Percentiles rank a stretch among this genome's conserved stretches.
Conservation (phyloP, 1,140 invertebrate genomes). For the Aculops lycopersici region DNA sequence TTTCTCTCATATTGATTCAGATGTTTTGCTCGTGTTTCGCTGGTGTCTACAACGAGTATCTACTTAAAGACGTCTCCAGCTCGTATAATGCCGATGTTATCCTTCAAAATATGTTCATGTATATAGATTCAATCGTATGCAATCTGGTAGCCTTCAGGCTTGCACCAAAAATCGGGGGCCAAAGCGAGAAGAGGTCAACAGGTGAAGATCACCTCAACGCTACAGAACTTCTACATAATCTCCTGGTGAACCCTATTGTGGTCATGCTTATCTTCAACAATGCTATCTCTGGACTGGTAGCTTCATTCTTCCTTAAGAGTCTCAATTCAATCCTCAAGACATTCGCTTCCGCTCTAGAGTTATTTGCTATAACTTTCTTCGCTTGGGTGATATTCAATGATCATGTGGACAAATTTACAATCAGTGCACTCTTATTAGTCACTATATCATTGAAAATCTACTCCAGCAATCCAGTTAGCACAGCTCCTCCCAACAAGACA, state of each 20-base stretch:
- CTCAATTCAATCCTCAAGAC: slow-evolving; percentile 85
- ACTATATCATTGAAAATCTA: slow-evolving; percentile 51
- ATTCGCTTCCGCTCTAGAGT: slow-evolving; percentile 68
- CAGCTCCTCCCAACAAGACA: background rate
- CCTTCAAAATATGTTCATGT: slow-evolving; percentile 83
- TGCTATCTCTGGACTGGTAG: slow-evolving; percentile 60
- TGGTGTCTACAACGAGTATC: slow-evolving; percentile 80
- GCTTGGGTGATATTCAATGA: slow-evolving; percentile 63
- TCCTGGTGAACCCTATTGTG: slow-evolving; percentile 27
- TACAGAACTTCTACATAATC: slow-evolving; percentile 16
- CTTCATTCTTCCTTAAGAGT: slow-evolving; percentile 63
- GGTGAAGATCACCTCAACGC: slow-evolving; percentile 3
- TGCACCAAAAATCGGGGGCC: slow-evolving; percentile 12
- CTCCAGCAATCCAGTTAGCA: slow-evolving; percentile 45
- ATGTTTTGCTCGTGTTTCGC: slow-evolving; percentile 68
- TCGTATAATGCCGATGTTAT: slow-evolving; percentile 50
- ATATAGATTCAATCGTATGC: slow-evolving; percentile 65
- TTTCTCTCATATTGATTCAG: slow-evolving; percentile 27
- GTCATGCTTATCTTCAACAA: slow-evolving; percentile 57
- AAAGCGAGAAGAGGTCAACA: background rate
- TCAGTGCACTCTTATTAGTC: slow-evolving; percentile 46
- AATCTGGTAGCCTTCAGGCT: slow-evolving; percentile 31
- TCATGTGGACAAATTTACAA: slow-evolving; percentile 44
- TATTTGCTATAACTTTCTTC: slow-evolving; percentile 58
- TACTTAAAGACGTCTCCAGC: slow-evolving; percentile 38